Evolutionary conservation across 2,113 vertebrate species (phyloP).

Genomic region (Porphyrio hochstetteri): DNA sequence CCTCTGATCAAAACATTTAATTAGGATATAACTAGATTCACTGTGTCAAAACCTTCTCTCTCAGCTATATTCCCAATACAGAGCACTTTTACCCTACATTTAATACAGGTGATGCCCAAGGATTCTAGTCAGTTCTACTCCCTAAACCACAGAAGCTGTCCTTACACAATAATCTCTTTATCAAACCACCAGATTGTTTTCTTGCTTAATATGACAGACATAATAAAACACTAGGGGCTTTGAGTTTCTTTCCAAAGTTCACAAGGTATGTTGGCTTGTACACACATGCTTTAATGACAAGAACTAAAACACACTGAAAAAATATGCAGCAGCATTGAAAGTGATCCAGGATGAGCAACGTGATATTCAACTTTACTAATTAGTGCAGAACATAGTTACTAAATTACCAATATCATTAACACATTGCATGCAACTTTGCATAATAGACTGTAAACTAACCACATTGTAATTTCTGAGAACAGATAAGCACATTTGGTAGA

Average conservation of each 20-base stretch:
- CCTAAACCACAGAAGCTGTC: background rate
- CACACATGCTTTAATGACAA: conserved; percentile 25
- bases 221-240: conserved; percentile 27
- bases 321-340: conserved; percentile 37
- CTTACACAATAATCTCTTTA: conserved; percentile 47
- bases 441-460: conserved; percentile 51
- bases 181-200: conserved; percentile 37
- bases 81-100: background rate
- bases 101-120: background rate
- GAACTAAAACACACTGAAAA: conserved; percentile 20
- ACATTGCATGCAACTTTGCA: conserved; percentile 37
- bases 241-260: conserved; percentile 50
- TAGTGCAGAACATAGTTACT: conserved; percentile 39
- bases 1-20: background rate
- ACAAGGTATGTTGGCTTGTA: conserved; percentile 38
- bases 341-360: conserved; percentile 59
- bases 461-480: conserved; percentile 29
- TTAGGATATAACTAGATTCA: background rate
- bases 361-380: conserved; percentile 40
- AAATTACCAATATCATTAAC: conserved; percentile 55
- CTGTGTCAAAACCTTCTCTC: background rate
- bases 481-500: conserved; percentile 16
- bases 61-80: background rate
- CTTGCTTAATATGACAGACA: conserved; percentile 25
- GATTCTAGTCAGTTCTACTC: background rate